These are phyloP conservation scores for Pan troglodytes DNA, from an alignment of 2,113 vertebrate genomes.

Conservation along the genomic window NHGRI_mPanTro3-v2.1_pri NC_086015.1:171177501-171178000, in stretches of 20 bases:
- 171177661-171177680: slow-evolving; percentile 83
- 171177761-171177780: slow-evolving; percentile 77
- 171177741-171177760: slow-evolving; percentile 59
- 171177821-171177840: not conserved
- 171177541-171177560: slow-evolving; percentile 46
- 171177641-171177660: slow-evolving; percentile 78
- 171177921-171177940: slow-evolving; percentile 91
- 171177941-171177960: slow-evolving; percentile 80
- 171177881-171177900: slow-evolving; percentile 81
- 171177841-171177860: slow-evolving; percentile 89
- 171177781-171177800: slow-evolving; percentile 63
- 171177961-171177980: slow-evolving; percentile 81
- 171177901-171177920: slow-evolving; percentile 92
- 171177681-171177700: slow-evolving; percentile 86
- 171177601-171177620: not conserved
- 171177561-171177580: slow-evolving; percentile 11
- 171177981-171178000: slow-evolving; percentile 81
- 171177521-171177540: slow-evolving; percentile 16
- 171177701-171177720: slow-evolving; percentile 81
- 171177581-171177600: slow-evolving; percentile 26
- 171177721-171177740: slow-evolving; percentile 84
- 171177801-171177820: slow-evolving; percentile 50
- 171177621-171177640: slow-evolving; percentile 36
- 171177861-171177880: slow-evolving; percentile 87
- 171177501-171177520: not conserved